Evolutionary conservation across 2,113 vertebrate species (phyloP).

Genomic region (Caranx melampygus): DNA sequence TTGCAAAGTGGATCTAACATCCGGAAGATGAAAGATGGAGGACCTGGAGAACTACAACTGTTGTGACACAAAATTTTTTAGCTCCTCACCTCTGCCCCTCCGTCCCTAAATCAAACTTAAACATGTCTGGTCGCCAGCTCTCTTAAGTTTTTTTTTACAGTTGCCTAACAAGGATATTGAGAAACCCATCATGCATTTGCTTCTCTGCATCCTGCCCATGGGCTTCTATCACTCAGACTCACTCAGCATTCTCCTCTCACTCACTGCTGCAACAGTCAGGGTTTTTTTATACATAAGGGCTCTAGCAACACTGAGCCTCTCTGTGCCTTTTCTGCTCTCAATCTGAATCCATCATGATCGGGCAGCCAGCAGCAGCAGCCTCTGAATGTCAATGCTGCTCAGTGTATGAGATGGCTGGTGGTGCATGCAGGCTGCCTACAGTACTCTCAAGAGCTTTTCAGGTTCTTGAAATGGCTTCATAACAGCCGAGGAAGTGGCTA

Average conservation of each 20-base stretch:
- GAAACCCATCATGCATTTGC: conserved; percentile 55
- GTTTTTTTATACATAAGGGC: conserved; percentile 39
- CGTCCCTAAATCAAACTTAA: conserved; percentile 1
- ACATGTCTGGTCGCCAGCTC: conserved; percentile 20
- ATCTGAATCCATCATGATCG: conserved; percentile 62
- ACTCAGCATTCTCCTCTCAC: conserved; percentile 42
- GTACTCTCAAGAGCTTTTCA: conserved; percentile 52
- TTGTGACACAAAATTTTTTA: conserved; percentile 19
- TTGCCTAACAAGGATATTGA: conserved; percentile 60
- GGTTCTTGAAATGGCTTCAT: conserved; percentile 44
- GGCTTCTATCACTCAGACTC: conserved; percentile 35
- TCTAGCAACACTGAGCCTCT: conserved; percentile 50
- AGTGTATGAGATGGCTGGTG: conserved; percentile 54
- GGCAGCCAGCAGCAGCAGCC: conserved; percentile 44
- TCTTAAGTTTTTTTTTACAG: conserved; percentile 58
- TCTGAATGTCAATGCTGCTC: conserved; percentile 68
- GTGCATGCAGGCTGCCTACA: conserved; percentile 23
- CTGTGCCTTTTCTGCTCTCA: conserved; percentile 54
- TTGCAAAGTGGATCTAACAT: conserved; percentile 13
- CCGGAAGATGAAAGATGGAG: background rate
- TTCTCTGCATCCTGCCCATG: conserved; percentile 36
- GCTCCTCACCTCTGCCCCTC: conserved; percentile 6
- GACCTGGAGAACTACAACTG: background rate
- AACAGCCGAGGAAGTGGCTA: conserved; percentile 47
- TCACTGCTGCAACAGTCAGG: conserved; percentile 34